Evolutionary conservation across 1,140 invertebrate genomes (phyloP).

Genomic region (Manduca sexta): DNA sequence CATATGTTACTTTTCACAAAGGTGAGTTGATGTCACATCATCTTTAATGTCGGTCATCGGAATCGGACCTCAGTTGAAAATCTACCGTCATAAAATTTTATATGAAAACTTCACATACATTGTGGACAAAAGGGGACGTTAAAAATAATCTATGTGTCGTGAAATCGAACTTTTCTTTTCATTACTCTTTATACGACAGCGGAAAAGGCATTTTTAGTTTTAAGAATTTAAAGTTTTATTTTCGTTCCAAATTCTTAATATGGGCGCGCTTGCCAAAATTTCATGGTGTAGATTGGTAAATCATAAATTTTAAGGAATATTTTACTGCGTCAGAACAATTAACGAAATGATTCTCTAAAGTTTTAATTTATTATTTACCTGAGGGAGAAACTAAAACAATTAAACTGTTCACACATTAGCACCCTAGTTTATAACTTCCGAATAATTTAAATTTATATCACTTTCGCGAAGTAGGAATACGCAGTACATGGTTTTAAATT

Average conservation of each 20-base stretch:
- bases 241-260: constrained; percentile 20
- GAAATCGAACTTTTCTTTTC: constrained; percentile 52
- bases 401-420: too few species aligned
- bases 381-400: too few species aligned
- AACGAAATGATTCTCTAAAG: too few species aligned
- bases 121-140: constrained; percentile 44
- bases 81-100: constrained; percentile 31
- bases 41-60: constrained; percentile 9
- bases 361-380: too few species aligned
- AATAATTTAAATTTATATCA: too few species aligned
- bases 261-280: background rate
- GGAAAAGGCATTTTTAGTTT: constrained; percentile 47
- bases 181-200: constrained; percentile 34
- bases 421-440: too few species aligned
- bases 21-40: too few species aligned
- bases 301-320: background rate
- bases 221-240: constrained; percentile 38
- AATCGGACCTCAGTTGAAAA: constrained; percentile 18
- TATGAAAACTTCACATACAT: constrained; percentile 31
- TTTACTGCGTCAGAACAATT: too few species aligned
- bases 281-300: background rate
- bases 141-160: constrained; percentile 55
- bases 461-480: too few species aligned
- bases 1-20: too few species aligned
- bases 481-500: too few species aligned